Evolutionary conservation across 2,797 vertebrate genomes (phyloP), one percentile per base, ranked within the genome.

Genomic region (Leptatherina wallacei): DNA sequence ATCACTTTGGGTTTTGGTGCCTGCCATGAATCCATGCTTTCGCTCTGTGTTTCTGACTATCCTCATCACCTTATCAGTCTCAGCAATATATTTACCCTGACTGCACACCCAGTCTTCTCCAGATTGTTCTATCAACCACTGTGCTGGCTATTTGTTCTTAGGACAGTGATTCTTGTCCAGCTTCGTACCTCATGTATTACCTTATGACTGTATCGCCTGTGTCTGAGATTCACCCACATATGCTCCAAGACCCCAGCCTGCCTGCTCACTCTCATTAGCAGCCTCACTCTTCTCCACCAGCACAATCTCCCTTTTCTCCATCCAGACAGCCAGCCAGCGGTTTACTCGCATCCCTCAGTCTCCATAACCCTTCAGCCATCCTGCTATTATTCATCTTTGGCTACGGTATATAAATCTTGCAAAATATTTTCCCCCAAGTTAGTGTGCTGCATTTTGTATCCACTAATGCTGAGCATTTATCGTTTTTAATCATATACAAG

Each of bases 261-360:
- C 61, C 61, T 18, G 70, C 61, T 33, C 35, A 24, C 24, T 60
- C 56, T 57, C 33, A 55, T 70, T 55, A 72, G 30, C 56, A 61
- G 47, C 35, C 38, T 66, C 36, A 40, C n/a, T 40, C 40, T 33
- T 58, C 24, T 27, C 27, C 33, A 38, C 40, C 69, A 64, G 40
- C n/a, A 33, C 27, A 52, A 54, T 27, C 33, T 40, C 20, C 24
- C 24, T 70, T 36, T 51, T 62, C 13, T 55, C 20, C 58, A n/a
- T 29, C 35, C 59, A 49, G 63, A 52, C 55, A 27, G 38, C 6
- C 35, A 64, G 54, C 52, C 22, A 71, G 16, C 2, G 33, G 62
- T 73, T 65, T 62, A 42, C 35, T 61, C 56, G 65, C 55, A 44
- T 65, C 71, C 56, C 61, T 47, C 42, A 22, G 61, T 47, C 20